Evolutionary conservation across 2,113 vertebrate genomes (phyloP).

Genomic region (Ramphastos sulfuratus): DNA sequence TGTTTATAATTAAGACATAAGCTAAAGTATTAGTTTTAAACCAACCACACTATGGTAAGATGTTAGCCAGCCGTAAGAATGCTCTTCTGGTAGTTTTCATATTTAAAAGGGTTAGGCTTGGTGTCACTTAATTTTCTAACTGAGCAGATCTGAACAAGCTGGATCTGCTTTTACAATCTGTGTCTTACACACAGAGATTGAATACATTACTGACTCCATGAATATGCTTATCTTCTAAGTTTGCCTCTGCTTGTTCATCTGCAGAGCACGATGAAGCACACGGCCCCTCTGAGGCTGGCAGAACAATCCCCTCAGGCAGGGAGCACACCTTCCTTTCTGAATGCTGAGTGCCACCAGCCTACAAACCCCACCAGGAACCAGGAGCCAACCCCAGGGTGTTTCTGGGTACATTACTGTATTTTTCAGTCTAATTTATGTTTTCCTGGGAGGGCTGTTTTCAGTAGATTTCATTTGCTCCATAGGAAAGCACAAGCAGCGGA

Average conservation of each 20-base stretch:
- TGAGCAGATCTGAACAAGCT: slow-evolving; percentile 40
- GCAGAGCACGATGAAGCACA: background rate
- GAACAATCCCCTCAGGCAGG: background rate
- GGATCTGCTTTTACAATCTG: slow-evolving; percentile 35
- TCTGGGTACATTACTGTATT: background rate
- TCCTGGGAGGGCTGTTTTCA: background rate
- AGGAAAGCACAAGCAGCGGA: background rate
- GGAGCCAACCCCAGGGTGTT: background rate
- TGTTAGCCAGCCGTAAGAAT: background rate
- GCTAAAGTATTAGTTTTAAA: background rate
- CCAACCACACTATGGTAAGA: background rate
- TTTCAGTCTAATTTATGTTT: background rate
- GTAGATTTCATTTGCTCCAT: background rate
- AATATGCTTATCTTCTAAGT: slow-evolving; percentile 28
- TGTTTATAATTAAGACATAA: too few relatives aligned
- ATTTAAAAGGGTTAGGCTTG: slow-evolving; percentile 41
- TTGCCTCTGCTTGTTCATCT: background rate
- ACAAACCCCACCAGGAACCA: background rate
- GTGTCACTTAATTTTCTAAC: slow-evolving; percentile 61
- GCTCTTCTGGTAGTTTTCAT: background rate
- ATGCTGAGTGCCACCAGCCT: background rate
- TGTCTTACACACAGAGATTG: background rate
- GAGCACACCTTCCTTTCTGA: background rate
- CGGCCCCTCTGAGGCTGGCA: background rate
- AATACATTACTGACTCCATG: slow-evolving; percentile 12